phyloP scores from a whole-genome alignment of 2,113 vertebrate genomes.

The Panthera uncia region DNA sequence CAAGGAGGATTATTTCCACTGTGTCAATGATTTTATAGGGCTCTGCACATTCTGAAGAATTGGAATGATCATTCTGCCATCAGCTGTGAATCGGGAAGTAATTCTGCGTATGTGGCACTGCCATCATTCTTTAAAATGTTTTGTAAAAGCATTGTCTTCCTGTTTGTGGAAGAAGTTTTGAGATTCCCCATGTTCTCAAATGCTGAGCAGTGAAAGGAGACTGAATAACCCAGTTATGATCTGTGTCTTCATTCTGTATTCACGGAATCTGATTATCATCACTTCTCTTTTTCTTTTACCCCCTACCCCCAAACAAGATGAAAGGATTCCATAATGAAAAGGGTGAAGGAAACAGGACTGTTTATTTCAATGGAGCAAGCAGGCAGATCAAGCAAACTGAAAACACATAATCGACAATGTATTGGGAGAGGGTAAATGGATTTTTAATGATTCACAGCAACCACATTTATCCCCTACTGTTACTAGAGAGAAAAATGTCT shows the following conservation, averaged over 20 bases:
- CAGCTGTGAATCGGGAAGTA: not conserved
- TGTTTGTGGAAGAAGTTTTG: not conserved
- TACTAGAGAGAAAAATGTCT: conserved; percentile 83
- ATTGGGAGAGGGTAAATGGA: not conserved
- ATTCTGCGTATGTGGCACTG: not conserved
- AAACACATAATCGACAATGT: not conserved
- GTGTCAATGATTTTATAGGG: not conserved
- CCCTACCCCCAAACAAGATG: not conserved
- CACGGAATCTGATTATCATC: not conserved
- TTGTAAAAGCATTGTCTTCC: not conserved
- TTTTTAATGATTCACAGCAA: conserved; percentile 3
- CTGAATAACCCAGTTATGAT: not conserved
- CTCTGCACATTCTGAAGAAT: not conserved
- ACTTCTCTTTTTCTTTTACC: not conserved
- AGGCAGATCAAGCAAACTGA: not conserved
- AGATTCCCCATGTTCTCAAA: not conserved
- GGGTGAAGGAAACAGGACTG: not conserved
- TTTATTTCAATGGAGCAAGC: not conserved
- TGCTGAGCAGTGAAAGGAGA: not conserved
- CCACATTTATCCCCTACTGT: not conserved
- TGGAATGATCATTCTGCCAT: not conserved
- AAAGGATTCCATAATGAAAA: conserved; percentile 22
- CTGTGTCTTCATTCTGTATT: not conserved
- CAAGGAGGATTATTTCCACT: not conserved
- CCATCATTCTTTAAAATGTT: conserved; percentile 4